Evolutionary conservation across 2,113 vertebrate species (phyloP), one percentile per base, ranked within the genome.

Genomic region (Sarotherodon lohbergeri): DNA sequence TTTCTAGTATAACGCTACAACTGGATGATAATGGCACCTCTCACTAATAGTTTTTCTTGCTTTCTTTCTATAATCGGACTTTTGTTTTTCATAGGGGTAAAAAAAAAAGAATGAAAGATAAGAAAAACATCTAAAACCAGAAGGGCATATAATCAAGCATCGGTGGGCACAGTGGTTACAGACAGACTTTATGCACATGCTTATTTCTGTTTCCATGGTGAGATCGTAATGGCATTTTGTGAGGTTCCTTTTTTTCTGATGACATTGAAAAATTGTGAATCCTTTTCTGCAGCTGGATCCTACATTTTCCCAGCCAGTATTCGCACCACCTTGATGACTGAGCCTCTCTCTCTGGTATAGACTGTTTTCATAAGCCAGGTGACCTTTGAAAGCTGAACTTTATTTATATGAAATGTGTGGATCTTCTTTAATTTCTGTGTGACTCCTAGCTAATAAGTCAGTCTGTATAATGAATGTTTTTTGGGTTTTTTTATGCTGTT

Each of bases 171-270:
- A 83, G 73, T 22, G 24, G 11, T 76, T 81, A 55, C 63, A 73
- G 41, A 56, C 36, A 78, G 11, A 48, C 36, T 83, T 84, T 55
- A 29, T 46, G 36, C 85, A 63, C 76, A 86, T 68, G 71, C 27
- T 24, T 48, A 48, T 46, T 22, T 50, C 66, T 78, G 82, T 88
- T 88, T 90, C 86, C 80, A 88, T 90, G 86, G 86, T 81, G 89
- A 88, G 59, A 81, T n/a, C 5, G 10, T 32, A n/a, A 29, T 63
- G 79, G 9, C 22, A 6, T 48, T 86, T 83, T 46, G 32, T 29
- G 36, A 9, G 55, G 9, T 16, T 12, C 73, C 9, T 68, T 66
- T 84, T 54, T 80, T 63, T 39, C 22, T 82, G 36, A 34, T 79
- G 16, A 54, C 57, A 56, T 66, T 82, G 55, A 61, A 82, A 82